Conservation (phyloP, 2,888 invertebrate species). For the Leptinotarsa tumamoca region DNA sequence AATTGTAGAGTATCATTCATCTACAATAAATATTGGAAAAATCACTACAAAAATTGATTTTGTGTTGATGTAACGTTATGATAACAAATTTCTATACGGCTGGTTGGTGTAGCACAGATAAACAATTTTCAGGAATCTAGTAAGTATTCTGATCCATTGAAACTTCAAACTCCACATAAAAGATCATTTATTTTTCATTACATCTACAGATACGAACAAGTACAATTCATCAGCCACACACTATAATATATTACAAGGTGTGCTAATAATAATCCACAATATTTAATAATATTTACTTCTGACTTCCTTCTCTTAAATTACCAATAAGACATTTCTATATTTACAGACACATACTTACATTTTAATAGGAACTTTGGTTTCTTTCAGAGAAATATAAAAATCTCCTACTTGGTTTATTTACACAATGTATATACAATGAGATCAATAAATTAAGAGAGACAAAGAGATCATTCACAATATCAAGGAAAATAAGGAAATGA, state of each 20-base stretch:
- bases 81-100: too few relatives aligned
- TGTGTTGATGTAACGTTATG: too few relatives aligned
- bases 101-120: too few relatives aligned
- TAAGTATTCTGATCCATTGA: not conserved
- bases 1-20: too few relatives aligned
- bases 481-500: not conserved
- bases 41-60: too few relatives aligned
- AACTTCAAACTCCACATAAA: not conserved
- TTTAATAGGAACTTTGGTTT: conserved; percentile 73
- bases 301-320: conserved; percentile 24
- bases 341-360: conserved; percentile 43
- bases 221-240: conserved; percentile 63
- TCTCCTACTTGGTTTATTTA: conserved; percentile 55
- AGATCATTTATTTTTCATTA: conserved; percentile 60
- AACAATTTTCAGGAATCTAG: too few relatives aligned
- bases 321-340: conserved; percentile 27
- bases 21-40: too few relatives aligned
- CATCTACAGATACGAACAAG: conserved; percentile 66
- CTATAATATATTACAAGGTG: conserved; percentile 50
- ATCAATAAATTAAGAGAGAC: conserved; percentile 8
- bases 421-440: conserved; percentile 40
- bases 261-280: conserved; percentile 51
- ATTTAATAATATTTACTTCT: conserved; percentile 50
- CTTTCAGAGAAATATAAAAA: conserved; percentile 68
- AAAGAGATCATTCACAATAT: not conserved